phyloP scores from a whole-genome alignment of 2,888 invertebrate genomes.

The Zygaena filipendulae region DNA sequence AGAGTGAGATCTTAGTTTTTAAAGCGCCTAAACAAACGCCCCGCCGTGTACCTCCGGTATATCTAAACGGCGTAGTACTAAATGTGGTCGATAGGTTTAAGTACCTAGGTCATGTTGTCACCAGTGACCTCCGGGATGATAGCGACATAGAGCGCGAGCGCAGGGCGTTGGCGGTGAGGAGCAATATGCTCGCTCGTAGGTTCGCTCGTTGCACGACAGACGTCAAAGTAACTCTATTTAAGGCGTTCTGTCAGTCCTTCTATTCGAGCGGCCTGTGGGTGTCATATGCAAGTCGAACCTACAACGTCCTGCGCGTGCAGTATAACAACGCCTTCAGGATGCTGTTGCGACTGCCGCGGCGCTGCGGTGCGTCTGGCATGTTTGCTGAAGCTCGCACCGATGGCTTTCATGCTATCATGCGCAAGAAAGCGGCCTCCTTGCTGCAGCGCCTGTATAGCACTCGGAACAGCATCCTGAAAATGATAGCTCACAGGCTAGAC shows the following conservation, averaged over 20 bases:
- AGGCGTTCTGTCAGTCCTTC: slow-evolving; percentile 3
- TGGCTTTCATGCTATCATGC: background rate
- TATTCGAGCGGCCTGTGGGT: slow-evolving; percentile 2
- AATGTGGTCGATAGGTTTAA: slow-evolving; percentile 8
- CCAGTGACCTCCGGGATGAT: slow-evolving; percentile 8
- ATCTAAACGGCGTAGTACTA: too few relatives aligned
- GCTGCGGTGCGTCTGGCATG: background rate
- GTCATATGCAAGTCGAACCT: background rate
- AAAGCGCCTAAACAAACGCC: too few relatives aligned
- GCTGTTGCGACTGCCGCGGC: slow-evolving; percentile 1
- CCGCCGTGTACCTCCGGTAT: too few relatives aligned
- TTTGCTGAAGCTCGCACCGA: background rate
- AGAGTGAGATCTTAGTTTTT: slow-evolving; percentile 10
- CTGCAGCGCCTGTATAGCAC: too few relatives aligned
- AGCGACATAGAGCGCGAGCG: slow-evolving; percentile 4
- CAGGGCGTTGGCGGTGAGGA: slow-evolving; percentile 10
- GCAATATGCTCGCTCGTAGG: slow-evolving; percentile 12
- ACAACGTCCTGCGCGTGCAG: slow-evolving; percentile 1
- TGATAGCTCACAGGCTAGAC: too few relatives aligned
- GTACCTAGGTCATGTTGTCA: slow-evolving; percentile 12
- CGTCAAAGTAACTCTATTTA: background rate
- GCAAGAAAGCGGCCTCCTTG: background rate
- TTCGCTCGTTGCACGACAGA: slow-evolving; percentile 7
- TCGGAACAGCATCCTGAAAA: too few relatives aligned
- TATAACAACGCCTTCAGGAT: slow-evolving; percentile 1